Evolutionary conservation across 2,888 invertebrate species (phyloP), one percentile per base, ranked within the genome.

Genomic region (Mimumesa dahlbomi): DNA sequence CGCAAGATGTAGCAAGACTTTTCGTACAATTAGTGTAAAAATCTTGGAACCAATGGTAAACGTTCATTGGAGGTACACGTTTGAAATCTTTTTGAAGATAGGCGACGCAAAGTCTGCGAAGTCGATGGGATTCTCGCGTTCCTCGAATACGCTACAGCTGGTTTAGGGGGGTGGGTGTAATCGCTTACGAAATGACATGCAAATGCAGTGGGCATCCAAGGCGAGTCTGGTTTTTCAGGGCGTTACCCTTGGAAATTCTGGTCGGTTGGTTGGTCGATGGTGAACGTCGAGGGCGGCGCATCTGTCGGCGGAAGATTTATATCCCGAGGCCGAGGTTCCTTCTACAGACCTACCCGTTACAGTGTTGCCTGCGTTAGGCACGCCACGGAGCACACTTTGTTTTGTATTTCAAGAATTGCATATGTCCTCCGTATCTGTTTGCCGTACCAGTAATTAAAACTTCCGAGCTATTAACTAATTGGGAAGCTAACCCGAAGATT

Each of bases 281-380:
- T 78, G 79, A 80, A 77, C 77, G 75, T 82, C 76, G 85, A 85
- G 84, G 88, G 88, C 88, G 88, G 88, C 83, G 87, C 88, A 84
- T 87, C 85, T 84, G 88, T 88, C 88, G 77, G 82, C 83, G 66
- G 75, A 84, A 88, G 88, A 88, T 88, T 88, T 88, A 88, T 88
- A 85, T 86, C 84, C 81, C 50, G 76, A 72, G 76, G 79, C 81
- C 75, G 70, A 70, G 70, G 79, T 81, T 79, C 75, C 72, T 70
- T 77, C 75, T 68, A 75, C 72, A 50, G 72, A 53, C 58, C 72
- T 78, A 48, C 62, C 64, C 63, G 74, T 74, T 68, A 56, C 63
- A 45, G 43, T 48, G 48, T 71, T 71, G 67, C 67, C 59, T 65
- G 67, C 43, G 57, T 63, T 63, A 66, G 54, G 53, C 77, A 79